Evolutionary conservation across 2,113 vertebrate species (phyloP).

Genomic region (Bos javanicus): DNA sequence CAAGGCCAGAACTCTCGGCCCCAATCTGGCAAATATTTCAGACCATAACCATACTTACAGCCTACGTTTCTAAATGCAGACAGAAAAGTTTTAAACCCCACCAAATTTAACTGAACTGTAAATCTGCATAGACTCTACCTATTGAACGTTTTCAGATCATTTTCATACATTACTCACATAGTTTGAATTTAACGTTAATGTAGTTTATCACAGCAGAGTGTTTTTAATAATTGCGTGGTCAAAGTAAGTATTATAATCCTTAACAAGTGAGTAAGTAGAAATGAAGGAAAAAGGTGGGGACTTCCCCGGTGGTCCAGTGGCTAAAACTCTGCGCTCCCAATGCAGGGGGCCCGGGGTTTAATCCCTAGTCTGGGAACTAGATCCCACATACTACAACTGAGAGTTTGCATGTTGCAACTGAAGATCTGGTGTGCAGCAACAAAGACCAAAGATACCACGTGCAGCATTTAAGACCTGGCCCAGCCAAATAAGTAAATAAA

Average conservation of each 20-base stretch:
- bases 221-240: neutral
- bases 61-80: neutral
- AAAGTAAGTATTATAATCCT: neutral
- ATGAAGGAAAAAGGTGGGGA: neutral
- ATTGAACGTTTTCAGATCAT: constrained; percentile 4
- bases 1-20: neutral
- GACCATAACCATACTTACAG: neutral
- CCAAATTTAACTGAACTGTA: neutral
- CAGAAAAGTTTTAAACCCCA: neutral
- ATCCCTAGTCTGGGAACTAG: neutral
- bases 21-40: neutral
- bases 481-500: neutral
- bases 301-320: neutral
- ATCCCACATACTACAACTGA: neutral
- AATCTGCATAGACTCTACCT: neutral
- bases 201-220: neutral
- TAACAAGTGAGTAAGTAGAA: neutral
- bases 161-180: neutral
- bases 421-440: neutral
- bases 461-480: neutral
- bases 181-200: neutral
- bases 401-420: neutral
- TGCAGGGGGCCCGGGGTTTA: neutral
- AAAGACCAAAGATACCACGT: neutral
- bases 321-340: neutral